phyloP scores from a whole-genome alignment of 2,888 invertebrate genomes.

The Nyleta sp. region DNA sequence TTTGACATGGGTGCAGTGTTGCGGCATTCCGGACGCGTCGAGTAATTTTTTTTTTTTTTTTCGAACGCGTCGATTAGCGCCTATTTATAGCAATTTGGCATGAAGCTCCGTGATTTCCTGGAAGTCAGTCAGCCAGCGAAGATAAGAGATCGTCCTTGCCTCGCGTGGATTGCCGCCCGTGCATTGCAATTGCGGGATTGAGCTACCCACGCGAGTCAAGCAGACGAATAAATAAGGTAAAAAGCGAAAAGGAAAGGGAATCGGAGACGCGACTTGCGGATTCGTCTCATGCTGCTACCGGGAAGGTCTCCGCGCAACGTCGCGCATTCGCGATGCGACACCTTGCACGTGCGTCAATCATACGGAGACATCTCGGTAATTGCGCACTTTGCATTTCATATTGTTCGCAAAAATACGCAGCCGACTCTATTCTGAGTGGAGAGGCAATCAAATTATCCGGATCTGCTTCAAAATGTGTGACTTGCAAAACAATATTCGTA shows the following conservation, averaged over 20 bases:
- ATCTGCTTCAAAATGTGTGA: background rate
- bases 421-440: slow-evolving; percentile 11
- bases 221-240: slow-evolving; percentile 62
- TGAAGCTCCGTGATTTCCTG: slow-evolving; percentile 73
- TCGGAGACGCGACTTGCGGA: slow-evolving; percentile 74
- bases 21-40: slow-evolving; percentile 47
- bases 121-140: slow-evolving; percentile 70
- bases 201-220: slow-evolving; percentile 56
- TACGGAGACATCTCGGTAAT: slow-evolving; percentile 76
- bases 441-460: slow-evolving; percentile 22
- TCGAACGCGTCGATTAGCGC: slow-evolving; percentile 77
- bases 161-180: slow-evolving; percentile 64
- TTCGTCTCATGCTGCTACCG: slow-evolving; percentile 81
- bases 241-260: slow-evolving; percentile 58
- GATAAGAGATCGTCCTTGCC: slow-evolving; percentile 81
- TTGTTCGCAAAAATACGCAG: slow-evolving; percentile 49
- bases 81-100: slow-evolving; percentile 81
- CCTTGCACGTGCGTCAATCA: slow-evolving; percentile 77
- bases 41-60: slow-evolving; percentile 71
- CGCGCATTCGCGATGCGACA: slow-evolving; percentile 78
- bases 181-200: slow-evolving; percentile 72
- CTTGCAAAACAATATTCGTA: background rate
- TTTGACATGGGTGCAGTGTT: slow-evolving; percentile 15
- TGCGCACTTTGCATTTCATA: slow-evolving; percentile 74
- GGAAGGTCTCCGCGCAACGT: slow-evolving; percentile 73